Percentiles rank a stretch among this genome's conserved stretches.
phyloP scores from a whole-genome alignment of 2,113 vertebrate genomes.

The Stegostoma tigrinum region DNA sequence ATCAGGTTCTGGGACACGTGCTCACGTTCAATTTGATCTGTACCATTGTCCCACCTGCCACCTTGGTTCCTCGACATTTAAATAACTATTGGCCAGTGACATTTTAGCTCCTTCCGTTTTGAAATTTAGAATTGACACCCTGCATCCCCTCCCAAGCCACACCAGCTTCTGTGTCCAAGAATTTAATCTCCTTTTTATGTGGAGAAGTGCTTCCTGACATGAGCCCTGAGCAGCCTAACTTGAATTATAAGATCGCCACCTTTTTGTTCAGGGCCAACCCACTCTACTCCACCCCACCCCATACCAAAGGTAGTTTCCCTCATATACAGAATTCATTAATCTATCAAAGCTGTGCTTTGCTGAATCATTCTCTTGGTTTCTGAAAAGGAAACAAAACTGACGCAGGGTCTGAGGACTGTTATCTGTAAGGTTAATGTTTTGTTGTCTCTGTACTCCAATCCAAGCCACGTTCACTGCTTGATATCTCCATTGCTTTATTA shows the following conservation, averaged over 20 bases:
- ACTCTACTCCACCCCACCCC: too few species aligned
- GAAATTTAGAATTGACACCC: neutral
- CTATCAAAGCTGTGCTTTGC: neutral
- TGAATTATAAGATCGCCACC: neutral
- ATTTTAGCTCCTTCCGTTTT: neutral
- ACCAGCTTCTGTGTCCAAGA: neutral
- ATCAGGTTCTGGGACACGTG: neutral
- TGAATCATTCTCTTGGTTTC: neutral
- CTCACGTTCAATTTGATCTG: neutral
- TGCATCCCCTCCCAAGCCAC: neutral
- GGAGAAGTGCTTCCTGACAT: neutral
- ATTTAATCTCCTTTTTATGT: neutral
- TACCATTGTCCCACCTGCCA: too few species aligned
- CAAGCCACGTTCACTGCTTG: neutral
- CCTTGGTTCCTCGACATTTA: neutral
- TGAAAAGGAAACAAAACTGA: neutral
- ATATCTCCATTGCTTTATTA: neutral
- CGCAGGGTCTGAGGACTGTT: neutral
- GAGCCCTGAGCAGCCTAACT: neutral
- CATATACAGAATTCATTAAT: neutral
- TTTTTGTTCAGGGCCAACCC: too few species aligned
- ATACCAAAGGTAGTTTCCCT: neutral
- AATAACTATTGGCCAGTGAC: neutral
- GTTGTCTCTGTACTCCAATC: neutral
- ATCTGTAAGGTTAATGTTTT: neutral